These are phyloP conservation scores for Python bivittatus DNA, from an alignment of 2,113 vertebrate species.

Conservation along the genomic window DNA sequence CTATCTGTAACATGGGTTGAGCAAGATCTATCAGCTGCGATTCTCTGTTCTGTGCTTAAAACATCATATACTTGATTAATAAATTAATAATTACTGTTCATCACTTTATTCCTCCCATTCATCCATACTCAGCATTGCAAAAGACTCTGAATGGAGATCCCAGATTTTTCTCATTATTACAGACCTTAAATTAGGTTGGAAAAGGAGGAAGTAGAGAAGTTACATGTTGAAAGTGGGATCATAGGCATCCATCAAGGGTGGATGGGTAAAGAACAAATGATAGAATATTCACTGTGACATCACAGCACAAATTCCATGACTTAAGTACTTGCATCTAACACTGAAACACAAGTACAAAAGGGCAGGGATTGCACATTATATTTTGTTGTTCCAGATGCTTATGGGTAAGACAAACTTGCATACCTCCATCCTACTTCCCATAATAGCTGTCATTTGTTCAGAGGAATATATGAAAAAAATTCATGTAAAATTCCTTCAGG, in stretches of 20 bases:
- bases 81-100: not conserved
- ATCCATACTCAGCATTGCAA: not conserved
- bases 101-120: not conserved
- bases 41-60: not conserved
- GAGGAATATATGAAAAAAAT: not conserved
- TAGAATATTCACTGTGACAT: not conserved
- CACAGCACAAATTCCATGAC: not conserved
- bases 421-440: not conserved
- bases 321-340: not conserved
- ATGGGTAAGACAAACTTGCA: not conserved
- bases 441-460: not conserved
- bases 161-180: not conserved
- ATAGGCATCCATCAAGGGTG: not conserved
- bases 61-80: not conserved
- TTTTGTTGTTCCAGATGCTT: not conserved
- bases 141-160: not conserved
- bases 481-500: not conserved
- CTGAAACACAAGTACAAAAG: not conserved
- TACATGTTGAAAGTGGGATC: not conserved
- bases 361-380: not conserved
- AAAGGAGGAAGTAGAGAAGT: not conserved
- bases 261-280: not conserved
- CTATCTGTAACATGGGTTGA: not conserved
- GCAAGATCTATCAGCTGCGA: not conserved
- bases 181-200: not conserved